phyloP scores from a whole-genome alignment of 2,113 vertebrate genomes.

The Bujurquina vittata region DNA sequence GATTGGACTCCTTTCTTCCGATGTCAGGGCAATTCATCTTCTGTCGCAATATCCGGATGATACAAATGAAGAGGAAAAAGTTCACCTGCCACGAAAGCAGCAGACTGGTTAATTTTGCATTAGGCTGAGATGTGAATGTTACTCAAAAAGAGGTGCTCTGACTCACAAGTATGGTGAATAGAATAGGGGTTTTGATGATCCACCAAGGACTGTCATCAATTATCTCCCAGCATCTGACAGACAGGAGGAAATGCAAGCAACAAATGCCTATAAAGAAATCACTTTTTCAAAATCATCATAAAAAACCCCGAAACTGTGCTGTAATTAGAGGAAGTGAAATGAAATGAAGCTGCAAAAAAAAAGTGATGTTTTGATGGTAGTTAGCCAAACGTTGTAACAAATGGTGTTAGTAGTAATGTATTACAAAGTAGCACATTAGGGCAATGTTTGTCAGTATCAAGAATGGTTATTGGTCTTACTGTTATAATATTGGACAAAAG shows the following conservation, averaged over 20 bases:
- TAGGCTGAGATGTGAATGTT: not conserved
- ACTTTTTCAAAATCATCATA: not conserved
- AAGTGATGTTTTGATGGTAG: too few relatives aligned
- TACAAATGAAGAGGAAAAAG: slow-evolving; percentile 92
- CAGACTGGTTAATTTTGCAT: slow-evolving; percentile 1
- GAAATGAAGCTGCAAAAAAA: not conserved
- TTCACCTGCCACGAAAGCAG: slow-evolving; percentile 83
- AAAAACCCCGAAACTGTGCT: not conserved
- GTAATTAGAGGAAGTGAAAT: rapidly evolving
- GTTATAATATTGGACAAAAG: too few relatives aligned
- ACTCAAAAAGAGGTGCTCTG: not conserved
- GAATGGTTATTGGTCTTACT: too few relatives aligned
- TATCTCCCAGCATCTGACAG: slow-evolving; percentile 91
- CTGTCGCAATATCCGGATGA: slow-evolving; percentile 94
- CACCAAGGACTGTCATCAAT: slow-evolving; percentile 88
- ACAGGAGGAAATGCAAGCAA: not conserved
- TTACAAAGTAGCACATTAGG: too few relatives aligned
- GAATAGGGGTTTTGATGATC: slow-evolving; percentile 94
- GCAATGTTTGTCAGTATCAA: too few relatives aligned
- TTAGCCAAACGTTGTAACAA: not conserved
- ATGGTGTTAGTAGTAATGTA: too few relatives aligned
- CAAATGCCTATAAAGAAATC: not conserved
- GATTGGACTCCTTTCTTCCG: slow-evolving; percentile 89
- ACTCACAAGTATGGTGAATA: slow-evolving; percentile 91
- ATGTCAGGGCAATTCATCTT: slow-evolving; percentile 94